Base-by-base conservation (phyloP, 2,888 invertebrate genomes). In the Napeogenes sylphis region DNA sequence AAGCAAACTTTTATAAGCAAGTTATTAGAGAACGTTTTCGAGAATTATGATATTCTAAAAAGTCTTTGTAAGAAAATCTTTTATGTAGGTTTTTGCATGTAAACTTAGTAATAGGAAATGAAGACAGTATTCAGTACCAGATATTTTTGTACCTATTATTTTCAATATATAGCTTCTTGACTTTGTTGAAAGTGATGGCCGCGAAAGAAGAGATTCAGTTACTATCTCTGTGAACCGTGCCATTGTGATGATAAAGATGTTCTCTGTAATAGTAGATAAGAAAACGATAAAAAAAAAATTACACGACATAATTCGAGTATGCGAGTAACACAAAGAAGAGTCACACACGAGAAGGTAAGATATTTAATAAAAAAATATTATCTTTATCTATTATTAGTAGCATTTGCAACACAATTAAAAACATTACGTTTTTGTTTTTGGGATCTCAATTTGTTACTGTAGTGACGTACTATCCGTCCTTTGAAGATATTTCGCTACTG, bases 221-320 rank as follows among this genome's bases (percentile, higher is more conserved):
- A 81, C 84, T n/a, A 84, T 90, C 38, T 81, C 85, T 4, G 79
- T 86, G 55, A 85, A 85, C 65, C 90, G 89, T 61, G 80, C 83
- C 0, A 80, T 89, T 54, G 84, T 88, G 56, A 75, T 87, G 76
- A 75, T 84, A 56, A 90, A 90, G 73, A 76, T 87, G 67, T 74
- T 77, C 30, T 84, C 79, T 4, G 77, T 90, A n/a, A 68, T 83
- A 56, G 56, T 64, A 0, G 81, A 85, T 51, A 88, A 86, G 67
- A 66, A 77, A 45, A 66, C 77, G 10, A 76, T 88, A 60, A 83
- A 77, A 67, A 69, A 67, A 12, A 70, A 87, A 68, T 85, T 84
- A 70, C 68, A 68, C 32, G 82, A 81, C 62, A 81, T 87, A 75
- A 77, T 84, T 45, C 71, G 67, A 54, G 76, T 83, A 63, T 85